phyloP scores from a whole-genome alignment of 2,888 invertebrate genomes.

The Beris morrisii region DNA sequence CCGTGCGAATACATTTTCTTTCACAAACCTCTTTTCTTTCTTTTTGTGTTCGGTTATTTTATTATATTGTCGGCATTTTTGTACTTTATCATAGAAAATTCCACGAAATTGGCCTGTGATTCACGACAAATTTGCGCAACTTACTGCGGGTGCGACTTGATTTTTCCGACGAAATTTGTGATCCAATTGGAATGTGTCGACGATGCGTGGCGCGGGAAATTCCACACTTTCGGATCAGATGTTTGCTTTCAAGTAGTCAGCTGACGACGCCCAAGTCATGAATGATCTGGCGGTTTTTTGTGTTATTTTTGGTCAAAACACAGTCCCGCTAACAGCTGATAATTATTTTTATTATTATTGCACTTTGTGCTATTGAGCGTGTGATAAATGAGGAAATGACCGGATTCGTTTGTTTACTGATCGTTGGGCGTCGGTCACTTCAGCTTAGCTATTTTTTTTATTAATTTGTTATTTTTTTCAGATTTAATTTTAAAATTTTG shows the following conservation, averaged over 20 bases:
- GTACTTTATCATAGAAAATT: background rate
- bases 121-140: background rate
- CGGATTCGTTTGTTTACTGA: background rate
- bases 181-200: slow-evolving; percentile 7
- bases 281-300: background rate
- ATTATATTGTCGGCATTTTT: background rate
- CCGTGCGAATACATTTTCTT: background rate
- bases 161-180: slow-evolving; percentile 1
- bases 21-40: background rate
- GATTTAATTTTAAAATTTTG: too few relatives aligned
- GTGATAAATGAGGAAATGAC: background rate
- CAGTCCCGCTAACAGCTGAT: slow-evolving; percentile 5
- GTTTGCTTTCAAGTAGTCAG: background rate
- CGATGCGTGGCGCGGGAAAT: slow-evolving; percentile 1
- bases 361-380: background rate
- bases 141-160: too few relatives aligned
- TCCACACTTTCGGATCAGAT: slow-evolving; percentile 18
- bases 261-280: background rate
- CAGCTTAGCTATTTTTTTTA: too few relatives aligned
- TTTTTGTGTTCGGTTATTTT: slow-evolving; percentile 8
- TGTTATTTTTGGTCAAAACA: background rate
- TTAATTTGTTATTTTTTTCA: too few relatives aligned
- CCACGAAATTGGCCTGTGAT: slow-evolving; percentile 1
- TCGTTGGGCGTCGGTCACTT: too few relatives aligned
- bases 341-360: slow-evolving; percentile 1